phyloP scores from a whole-genome alignment of 2,888 invertebrate genomes.

The Bruchidius siliquastri region DNA sequence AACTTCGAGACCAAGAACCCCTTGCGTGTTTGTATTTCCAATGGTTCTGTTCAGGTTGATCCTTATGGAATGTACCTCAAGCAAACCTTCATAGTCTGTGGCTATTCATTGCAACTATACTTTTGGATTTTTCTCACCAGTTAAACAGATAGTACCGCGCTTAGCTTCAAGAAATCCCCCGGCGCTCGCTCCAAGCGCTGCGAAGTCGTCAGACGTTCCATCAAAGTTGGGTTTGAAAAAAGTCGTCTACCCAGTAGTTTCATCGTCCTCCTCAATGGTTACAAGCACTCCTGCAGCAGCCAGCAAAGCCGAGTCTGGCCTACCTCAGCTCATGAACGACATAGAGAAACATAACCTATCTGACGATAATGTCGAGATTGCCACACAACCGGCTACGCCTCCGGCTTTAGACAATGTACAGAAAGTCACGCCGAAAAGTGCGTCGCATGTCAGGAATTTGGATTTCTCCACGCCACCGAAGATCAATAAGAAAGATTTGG shows the following conservation, averaged over 20 bases:
- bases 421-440: constrained; percentile 25
- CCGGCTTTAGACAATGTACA: constrained; percentile 8
- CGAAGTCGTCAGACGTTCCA: not conserved
- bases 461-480: constrained; percentile 35
- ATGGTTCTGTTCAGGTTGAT: too few relatives aligned
- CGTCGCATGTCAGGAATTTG: constrained; percentile 35
- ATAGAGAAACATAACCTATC: not conserved
- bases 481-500: constrained; percentile 13
- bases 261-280: not conserved
- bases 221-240: constrained; percentile 10
- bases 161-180: not conserved
- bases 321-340: not conserved
- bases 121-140: too few relatives aligned
- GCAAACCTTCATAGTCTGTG: too few relatives aligned
- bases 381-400: not conserved
- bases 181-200: not conserved
- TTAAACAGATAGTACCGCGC: not conserved
- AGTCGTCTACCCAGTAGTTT: constrained; percentile 15
- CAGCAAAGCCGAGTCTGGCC: not conserved
- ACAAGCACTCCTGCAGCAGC: not conserved
- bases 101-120: too few relatives aligned
- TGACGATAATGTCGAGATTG: not conserved
- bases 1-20: too few relatives aligned
- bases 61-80: too few relatives aligned
- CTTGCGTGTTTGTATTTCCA: too few relatives aligned